Percentiles rank a stretch among this genome's conserved stretches.
Evolutionary conservation across 1,140 invertebrate species (phyloP).

Genomic region (Drosophila lini): DNA sequence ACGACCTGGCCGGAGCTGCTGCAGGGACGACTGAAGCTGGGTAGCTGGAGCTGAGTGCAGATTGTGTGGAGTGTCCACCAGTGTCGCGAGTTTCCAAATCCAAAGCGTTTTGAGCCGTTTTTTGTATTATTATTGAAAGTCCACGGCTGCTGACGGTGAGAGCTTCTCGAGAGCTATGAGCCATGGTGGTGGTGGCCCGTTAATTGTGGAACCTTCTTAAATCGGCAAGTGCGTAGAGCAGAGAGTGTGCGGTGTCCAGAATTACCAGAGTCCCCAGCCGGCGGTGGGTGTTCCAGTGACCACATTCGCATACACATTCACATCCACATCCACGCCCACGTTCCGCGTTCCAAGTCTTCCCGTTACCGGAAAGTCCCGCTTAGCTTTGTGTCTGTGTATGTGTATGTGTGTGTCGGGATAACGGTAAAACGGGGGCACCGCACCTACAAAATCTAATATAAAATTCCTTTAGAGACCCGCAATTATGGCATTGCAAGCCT

Average conservation of each 20-base stretch:
- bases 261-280: slow-evolving; percentile 8
- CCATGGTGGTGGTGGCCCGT: background rate
- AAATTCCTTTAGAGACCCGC: slow-evolving; percentile 42
- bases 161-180: slow-evolving; percentile 18
- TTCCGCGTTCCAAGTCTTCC: background rate
- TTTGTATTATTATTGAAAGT: slow-evolving; percentile 3
- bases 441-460: slow-evolving; percentile 45
- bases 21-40: slow-evolving; percentile 9
- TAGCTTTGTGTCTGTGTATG: background rate
- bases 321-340: slow-evolving; percentile 13
- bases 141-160: slow-evolving; percentile 14
- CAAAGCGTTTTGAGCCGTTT: slow-evolving; percentile 70
- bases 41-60: slow-evolving; percentile 20
- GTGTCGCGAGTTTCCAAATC: slow-evolving; percentile 9
- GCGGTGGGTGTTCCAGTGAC: slow-evolving; percentile 10
- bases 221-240: slow-evolving; percentile 24
- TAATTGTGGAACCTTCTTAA: slow-evolving; percentile 20
- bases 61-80: slow-evolving; percentile 5
- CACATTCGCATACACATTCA: background rate
- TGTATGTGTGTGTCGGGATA: background rate
- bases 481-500: slow-evolving; percentile 24
- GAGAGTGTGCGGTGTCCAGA: slow-evolving; percentile 8
- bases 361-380: background rate
- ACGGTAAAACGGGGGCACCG: slow-evolving; percentile 16
- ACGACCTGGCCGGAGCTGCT: slow-evolving; percentile 29